Conservation (phyloP, 1,140 invertebrate species). For the Zaprionus tsacasi region DNA sequence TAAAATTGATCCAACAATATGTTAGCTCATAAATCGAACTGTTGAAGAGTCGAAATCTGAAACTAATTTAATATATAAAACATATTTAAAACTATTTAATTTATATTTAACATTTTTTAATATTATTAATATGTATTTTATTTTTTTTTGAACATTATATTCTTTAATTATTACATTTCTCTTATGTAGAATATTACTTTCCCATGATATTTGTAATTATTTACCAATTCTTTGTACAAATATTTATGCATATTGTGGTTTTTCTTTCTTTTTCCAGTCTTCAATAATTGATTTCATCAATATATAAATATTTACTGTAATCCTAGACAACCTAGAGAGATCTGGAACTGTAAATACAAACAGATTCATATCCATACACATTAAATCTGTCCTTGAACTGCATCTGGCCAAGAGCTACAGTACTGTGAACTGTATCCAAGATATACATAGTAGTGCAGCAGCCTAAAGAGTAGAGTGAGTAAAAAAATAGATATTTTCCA, state of each 20-base stretch:
- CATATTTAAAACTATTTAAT: no score
- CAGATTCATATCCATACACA: not conserved
- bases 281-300: not conserved
- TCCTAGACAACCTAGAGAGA: not conserved
- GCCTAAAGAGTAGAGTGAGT: not conserved
- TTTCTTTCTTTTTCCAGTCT: not conserved
- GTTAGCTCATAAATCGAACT: no score
- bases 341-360: not conserved
- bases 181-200: not conserved
- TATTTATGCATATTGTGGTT: not conserved
- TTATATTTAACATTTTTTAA: no score
- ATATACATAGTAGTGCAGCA: constrained; percentile 1
- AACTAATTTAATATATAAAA: no score
- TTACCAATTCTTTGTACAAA: not conserved
- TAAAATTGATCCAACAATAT: no score
- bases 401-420: not conserved
- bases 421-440: not conserved
- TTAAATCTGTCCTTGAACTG: not conserved
- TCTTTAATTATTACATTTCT: no score
- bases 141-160: no score
- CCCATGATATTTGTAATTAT: not conserved
- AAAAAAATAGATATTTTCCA: constrained; percentile 16
- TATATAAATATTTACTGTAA: not conserved
- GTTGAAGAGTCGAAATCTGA: no score
- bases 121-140: no score